phyloP scores from a whole-genome alignment of 2,797 vertebrate genomes.

The Otolemur crassicaudatus region DNA sequence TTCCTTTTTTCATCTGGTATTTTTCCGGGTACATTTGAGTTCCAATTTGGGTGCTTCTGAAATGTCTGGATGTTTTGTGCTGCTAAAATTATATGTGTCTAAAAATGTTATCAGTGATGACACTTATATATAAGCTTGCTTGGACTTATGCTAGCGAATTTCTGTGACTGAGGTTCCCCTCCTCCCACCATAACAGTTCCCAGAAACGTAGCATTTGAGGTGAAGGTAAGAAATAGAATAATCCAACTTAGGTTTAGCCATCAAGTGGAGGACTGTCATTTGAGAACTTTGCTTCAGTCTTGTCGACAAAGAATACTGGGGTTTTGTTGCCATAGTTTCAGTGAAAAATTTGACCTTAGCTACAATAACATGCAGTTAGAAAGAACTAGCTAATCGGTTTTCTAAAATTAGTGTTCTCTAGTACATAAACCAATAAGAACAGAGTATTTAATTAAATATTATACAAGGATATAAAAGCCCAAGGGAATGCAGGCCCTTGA shows the following conservation, averaged over 20 bases:
- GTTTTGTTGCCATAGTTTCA: conserved; percentile 90
- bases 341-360: conserved; percentile 89
- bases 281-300: conserved; percentile 84
- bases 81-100: conserved; percentile 74
- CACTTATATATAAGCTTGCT: conserved; percentile 22
- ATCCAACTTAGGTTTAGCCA: conserved; percentile 73
- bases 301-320: conserved; percentile 82
- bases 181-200: not conserved
- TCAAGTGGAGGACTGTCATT: conserved; percentile 75
- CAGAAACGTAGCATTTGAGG: conserved; percentile 71
- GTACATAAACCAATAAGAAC: conserved; percentile 87
- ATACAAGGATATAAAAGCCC: conserved; percentile 84
- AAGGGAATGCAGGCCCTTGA: conserved; percentile 83
- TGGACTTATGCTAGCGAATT: conserved; percentile 13
- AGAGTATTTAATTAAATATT: conserved; percentile 89
- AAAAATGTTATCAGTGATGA: conserved; percentile 70
- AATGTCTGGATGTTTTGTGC: conserved; percentile 64
- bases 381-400: conserved; percentile 89
- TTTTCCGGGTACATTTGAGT: conserved; percentile 69
- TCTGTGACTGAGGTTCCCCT: not conserved
- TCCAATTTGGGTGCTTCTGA: conserved; percentile 65
- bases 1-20: conserved; percentile 56
- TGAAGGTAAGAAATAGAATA: conserved; percentile 65
- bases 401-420: conserved; percentile 90
- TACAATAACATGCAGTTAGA: conserved; percentile 88